Percentiles rank a stretch among this genome's conserved stretches.
Conservation (phyloP, 2,113 vertebrate genomes). For the Smithornis capensis region DNA sequence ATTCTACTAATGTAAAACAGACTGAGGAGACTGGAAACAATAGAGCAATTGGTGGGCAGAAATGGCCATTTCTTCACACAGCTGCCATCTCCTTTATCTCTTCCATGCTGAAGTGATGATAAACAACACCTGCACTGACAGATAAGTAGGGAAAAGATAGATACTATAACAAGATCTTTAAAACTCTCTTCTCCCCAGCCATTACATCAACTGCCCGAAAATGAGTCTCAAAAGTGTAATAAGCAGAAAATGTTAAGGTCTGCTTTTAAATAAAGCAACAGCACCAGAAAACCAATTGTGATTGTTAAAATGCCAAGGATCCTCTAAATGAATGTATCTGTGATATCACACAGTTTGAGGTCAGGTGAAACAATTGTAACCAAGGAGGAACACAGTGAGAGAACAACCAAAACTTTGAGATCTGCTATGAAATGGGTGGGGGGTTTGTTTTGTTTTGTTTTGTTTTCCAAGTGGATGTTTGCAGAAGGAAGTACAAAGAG, state of each 20-base stretch:
- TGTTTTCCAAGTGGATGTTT: background rate
- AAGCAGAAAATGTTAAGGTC: background rate
- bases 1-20: background rate
- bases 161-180: background rate
- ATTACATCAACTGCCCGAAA: background rate
- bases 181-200: background rate
- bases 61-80: background rate
- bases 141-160: conserved; percentile 8
- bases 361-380: background rate
- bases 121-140: conserved; percentile 11
- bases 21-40: background rate
- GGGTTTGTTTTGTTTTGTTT: background rate
- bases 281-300: background rate
- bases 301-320: background rate
- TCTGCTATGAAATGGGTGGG: background rate
- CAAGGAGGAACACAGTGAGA: background rate
- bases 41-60: background rate
- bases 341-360: background rate
- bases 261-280: background rate
- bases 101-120: background rate
- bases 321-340: background rate
- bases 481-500: background rate
- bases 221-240: background rate
- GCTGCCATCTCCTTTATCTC: background rate
- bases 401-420: background rate